Base-by-base conservation (phyloP, 2,113 vertebrate species). In the Trinectes maculatus region DNA sequence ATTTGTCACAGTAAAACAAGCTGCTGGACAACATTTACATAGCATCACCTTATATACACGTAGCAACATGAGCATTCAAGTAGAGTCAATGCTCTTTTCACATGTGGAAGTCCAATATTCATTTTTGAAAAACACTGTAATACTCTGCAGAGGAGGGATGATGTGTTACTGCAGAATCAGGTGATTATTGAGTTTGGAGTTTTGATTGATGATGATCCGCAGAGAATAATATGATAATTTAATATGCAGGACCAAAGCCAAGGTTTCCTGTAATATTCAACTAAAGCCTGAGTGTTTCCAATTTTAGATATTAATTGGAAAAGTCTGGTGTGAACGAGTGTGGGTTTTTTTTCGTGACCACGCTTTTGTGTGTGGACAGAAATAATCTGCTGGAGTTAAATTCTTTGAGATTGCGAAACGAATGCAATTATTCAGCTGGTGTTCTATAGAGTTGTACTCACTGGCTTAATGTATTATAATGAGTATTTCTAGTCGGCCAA, bases 401-500 rank as follows among this genome's bases (percentile, higher is more conserved):
- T 44, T 21, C 13, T 24, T 26, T 24, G 0, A 22, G 2, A 5
- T 8, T 31, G 22, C 60, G 42, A 57, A 74, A 61, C 34, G 2
- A 54, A 21, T 63, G 16, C 59, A 37, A 7, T 58, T 37, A 61
- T 53, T 71, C 24, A 47, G 10, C 16, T 62, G 28, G 47, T 65
- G 40, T 51, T 62, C 11, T 16, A 4, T 53, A 52, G 10, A 48
- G 26, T 52, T 39, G 47, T 37, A 19, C 18, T 33, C 18, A n/a
- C 28, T 5, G 18, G 22, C 72, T 75, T 39, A 68, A 56, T 43
- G 12, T 53, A 53, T 70, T 34, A 22, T 72, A 15, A 79, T 74
- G 51, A 56, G 34, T 42, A 47, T 29, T 49, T 43, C 54, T 53
- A 40, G 12, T 43, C 43, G n/a, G 61, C 21, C 39, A 62, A 37